Conservation (phyloP, 1,140 invertebrate genomes). For the Calephelis nemesis region DNA sequence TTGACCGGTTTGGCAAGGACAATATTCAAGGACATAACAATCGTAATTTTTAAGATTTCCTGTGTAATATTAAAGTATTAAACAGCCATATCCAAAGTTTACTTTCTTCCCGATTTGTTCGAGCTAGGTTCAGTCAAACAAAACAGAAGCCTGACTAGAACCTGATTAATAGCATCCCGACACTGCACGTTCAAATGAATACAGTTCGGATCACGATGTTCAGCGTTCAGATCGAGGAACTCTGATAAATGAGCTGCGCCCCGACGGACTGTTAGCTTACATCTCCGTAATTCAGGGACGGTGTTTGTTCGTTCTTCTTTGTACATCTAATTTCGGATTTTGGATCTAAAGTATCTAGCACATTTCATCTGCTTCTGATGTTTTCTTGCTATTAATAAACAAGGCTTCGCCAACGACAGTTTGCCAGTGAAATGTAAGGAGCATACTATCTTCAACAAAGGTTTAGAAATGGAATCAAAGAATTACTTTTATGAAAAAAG, state of each 20-base stretch:
- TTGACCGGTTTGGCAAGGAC: too few species aligned
- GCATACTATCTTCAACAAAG: too few species aligned
- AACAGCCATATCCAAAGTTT: conserved; percentile 19
- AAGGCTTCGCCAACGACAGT: too few species aligned
- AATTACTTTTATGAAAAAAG: too few species aligned
- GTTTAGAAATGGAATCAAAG: too few species aligned
- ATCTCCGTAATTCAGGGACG: neutral
- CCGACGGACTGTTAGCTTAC: conserved; percentile 2
- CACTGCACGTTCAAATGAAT: conserved; percentile 43
- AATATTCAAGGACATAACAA: too few species aligned
- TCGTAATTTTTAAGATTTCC: too few species aligned
- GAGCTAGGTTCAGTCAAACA: conserved; percentile 43
- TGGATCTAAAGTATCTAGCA: neutral
- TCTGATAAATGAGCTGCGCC: conserved; percentile 13
- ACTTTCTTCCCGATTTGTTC: conserved; percentile 11
- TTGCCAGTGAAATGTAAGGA: too few species aligned
- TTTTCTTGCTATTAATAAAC: too few species aligned
- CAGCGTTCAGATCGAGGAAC: conserved; percentile 30
- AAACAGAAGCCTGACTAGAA: conserved; percentile 41
- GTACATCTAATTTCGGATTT: neutral
- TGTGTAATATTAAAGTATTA: neutral
- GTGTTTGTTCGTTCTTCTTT: neutral
- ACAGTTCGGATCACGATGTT: conserved; percentile 41
- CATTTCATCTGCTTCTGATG: too few species aligned
- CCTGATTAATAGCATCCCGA: conserved; percentile 45